phyloP scores from a whole-genome alignment of 2,797 vertebrate species.

The Anguilla anguilla region DNA sequence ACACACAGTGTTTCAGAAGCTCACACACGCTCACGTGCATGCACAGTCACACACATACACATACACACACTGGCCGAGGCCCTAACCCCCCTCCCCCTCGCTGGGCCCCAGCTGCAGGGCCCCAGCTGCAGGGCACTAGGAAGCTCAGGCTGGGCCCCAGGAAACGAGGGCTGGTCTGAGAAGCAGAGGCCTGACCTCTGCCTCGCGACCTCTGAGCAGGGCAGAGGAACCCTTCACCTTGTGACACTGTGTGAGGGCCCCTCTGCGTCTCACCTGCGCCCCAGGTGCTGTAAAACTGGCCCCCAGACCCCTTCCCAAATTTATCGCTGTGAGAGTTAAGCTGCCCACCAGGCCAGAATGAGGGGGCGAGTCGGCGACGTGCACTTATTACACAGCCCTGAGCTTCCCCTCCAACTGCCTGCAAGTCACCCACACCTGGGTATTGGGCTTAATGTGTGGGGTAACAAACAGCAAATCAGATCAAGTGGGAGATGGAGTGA shows the following conservation, averaged over 20 bases:
- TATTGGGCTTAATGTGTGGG: neutral
- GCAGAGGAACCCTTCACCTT: constrained; percentile 22
- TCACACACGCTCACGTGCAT: no score
- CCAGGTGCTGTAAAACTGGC: constrained; percentile 67
- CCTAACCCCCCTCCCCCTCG: no score
- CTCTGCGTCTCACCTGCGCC: constrained; percentile 41
- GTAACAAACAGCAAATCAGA: neutral
- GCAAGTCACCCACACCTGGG: no score
- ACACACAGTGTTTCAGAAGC: no score
- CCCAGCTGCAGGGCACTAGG: constrained; percentile 44
- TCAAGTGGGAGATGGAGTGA: neutral
- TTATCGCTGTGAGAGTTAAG: neutral
- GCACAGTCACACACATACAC: no score
- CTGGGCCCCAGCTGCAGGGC: neutral
- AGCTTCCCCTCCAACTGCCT: neutral
- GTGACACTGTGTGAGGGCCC: constrained; percentile 52
- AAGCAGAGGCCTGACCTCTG: constrained; percentile 71
- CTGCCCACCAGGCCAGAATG: neutral
- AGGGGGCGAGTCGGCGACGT: neutral
- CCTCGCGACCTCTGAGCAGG: constrained; percentile 67
- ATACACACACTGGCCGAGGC: no score
- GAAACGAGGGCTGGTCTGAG: constrained; percentile 77
- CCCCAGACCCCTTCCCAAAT: neutral
- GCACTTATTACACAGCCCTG: neutral
- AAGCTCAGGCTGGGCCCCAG: constrained; percentile 70